A percentile compares a stretch with the other conserved stretches of the same genome.
Evolutionary conservation across 2,888 invertebrate species (phyloP).

Genomic region (Isotomurus palustris): DNA sequence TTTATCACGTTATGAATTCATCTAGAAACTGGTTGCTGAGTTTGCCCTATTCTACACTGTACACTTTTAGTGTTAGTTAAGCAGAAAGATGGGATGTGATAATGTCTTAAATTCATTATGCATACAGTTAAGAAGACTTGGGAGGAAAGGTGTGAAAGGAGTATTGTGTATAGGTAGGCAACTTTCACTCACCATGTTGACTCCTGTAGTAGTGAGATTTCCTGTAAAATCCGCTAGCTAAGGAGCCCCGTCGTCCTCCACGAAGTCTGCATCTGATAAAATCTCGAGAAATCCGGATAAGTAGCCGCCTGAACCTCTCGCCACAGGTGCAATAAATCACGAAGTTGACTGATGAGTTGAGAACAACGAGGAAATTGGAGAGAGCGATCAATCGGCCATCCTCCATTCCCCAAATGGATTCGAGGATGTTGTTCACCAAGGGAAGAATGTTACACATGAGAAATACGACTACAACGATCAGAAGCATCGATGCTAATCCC

Average conservation of each 20-base stretch:
- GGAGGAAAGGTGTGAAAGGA: too few relatives aligned
- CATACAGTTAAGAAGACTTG: too few relatives aligned
- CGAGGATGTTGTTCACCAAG: conserved; percentile 77
- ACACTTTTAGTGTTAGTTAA: too few relatives aligned
- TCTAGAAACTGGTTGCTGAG: too few relatives aligned
- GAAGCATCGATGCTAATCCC: conserved; percentile 87
- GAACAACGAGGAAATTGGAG: conserved; percentile 88
- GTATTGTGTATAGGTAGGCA: neutral
- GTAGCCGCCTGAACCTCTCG: conserved; percentile 87
- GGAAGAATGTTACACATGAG: conserved; percentile 87
- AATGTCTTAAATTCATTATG: conserved; percentile 10
- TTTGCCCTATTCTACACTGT: too few relatives aligned
- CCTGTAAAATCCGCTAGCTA: conserved; percentile 39
- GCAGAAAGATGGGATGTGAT: too few relatives aligned
- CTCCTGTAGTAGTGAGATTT: conserved; percentile 46
- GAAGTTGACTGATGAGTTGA: conserved; percentile 97
- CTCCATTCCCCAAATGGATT: conserved; percentile 63
- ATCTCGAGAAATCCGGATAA: conserved; percentile 54
- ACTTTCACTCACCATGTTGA: conserved; percentile 16
- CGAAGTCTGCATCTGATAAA: conserved; percentile 44
- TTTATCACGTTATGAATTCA: neutral
- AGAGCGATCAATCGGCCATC: conserved; percentile 64
- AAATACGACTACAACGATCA: conserved; percentile 90
- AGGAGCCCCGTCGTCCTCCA: conserved; percentile 16
- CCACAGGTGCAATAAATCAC: conserved; percentile 97